Percentiles rank a stretch among this genome's conserved stretches.
Conservation (phyloP, 1,140 invertebrate species). For the Anastatus disparis region DNA sequence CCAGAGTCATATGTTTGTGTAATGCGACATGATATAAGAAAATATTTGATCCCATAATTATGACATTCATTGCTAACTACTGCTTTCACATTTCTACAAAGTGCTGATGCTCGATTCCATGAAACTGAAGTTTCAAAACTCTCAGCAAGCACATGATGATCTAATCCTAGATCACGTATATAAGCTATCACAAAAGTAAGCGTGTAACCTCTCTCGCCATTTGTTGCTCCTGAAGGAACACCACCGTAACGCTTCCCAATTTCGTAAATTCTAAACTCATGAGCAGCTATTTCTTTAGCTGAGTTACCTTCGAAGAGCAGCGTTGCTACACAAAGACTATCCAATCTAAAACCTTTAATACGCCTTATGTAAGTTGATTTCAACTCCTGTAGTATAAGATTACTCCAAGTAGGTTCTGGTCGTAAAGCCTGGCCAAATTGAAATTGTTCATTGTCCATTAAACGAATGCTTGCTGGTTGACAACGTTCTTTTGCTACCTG, state of each 20-base stretch:
- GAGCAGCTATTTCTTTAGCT: conserved; percentile 75
- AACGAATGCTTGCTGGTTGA: conserved; percentile 92
- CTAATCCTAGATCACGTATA: conserved; percentile 90
- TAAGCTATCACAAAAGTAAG: conserved; percentile 99
- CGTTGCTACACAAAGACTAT: conserved; percentile 89
- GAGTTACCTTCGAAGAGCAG: conserved; percentile 89
- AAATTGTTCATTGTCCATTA: conserved; percentile 99
- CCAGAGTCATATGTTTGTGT: conserved; percentile 98
- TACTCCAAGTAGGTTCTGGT: conserved; percentile 77
- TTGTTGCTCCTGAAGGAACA: conserved; percentile 89
- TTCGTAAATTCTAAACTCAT: conserved; percentile 86
- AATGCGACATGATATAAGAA: conserved; percentile 83
- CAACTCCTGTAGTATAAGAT: conserved; percentile 79
- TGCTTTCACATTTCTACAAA: conserved; percentile 92
- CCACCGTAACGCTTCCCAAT: conserved; percentile 82
- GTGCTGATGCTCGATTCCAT: conserved; percentile 87
- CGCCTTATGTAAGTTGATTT: conserved; percentile 91
- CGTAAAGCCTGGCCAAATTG: conserved; percentile 92
- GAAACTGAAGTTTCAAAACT: conserved; percentile 99
- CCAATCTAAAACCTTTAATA: conserved; percentile 88
- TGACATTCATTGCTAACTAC: conserved; percentile 81
- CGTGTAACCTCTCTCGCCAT: conserved; percentile 94
- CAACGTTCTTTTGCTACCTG: conserved; percentile 77
- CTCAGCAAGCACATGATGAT: conserved; percentile 90
- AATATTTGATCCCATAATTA: conserved; percentile 70